phyloP scores from a whole-genome alignment of 2,888 invertebrate genomes.

The Caenorhabditis angaria region DNA sequence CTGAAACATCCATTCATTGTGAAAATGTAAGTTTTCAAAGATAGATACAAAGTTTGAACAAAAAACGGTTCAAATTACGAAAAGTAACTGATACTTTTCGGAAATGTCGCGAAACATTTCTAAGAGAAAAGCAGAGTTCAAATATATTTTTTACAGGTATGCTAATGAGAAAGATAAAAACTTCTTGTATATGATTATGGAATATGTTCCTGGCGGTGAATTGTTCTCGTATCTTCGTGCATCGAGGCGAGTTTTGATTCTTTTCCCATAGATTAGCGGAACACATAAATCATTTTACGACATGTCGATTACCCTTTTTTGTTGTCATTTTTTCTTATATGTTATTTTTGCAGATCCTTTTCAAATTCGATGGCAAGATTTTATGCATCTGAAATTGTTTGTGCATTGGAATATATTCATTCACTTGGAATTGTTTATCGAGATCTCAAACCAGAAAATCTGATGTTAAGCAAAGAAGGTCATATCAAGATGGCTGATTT shows the following conservation, averaged over 20 bases:
- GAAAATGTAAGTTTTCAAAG: slow-evolving; percentile 81
- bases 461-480: slow-evolving; percentile 89
- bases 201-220: slow-evolving; percentile 95
- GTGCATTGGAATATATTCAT: slow-evolving; percentile 92
- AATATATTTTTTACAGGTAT: slow-evolving; percentile 78
- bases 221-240: slow-evolving; percentile 78
- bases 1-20: slow-evolving; percentile 95
- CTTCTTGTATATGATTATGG: slow-evolving; percentile 94
- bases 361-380: slow-evolving; percentile 83
- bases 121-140: too few relatives aligned
- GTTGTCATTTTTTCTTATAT: neutral
- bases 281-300: neutral
- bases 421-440: slow-evolving; percentile 84
- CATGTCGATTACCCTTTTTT: neutral
- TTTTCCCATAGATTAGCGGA: neutral
- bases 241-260: slow-evolving; percentile 44
- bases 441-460: slow-evolving; percentile 92
- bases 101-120: too few relatives aligned
- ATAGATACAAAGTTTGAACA: neutral
- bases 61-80: neutral
- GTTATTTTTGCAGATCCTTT: slow-evolving; percentile 57
- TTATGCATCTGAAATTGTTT: slow-evolving; percentile 92
- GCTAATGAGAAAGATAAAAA: slow-evolving; percentile 90
- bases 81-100: neutral
- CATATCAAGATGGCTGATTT: slow-evolving; percentile 97